phyloP scores from a whole-genome alignment of 2,888 invertebrate species.

The Tigriopus californicus region DNA sequence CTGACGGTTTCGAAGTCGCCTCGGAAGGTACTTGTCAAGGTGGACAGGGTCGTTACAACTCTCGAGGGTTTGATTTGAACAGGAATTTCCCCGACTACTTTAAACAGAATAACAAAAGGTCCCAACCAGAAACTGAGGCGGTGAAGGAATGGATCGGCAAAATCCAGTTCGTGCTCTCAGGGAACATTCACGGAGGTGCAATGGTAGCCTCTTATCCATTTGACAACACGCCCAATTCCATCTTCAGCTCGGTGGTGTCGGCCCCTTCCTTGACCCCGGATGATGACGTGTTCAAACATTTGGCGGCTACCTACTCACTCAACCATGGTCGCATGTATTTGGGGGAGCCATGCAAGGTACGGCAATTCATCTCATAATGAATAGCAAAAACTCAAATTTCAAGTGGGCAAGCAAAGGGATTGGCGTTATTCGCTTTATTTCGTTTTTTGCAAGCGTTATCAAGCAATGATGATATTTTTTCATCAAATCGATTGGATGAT shows the following conservation, averaged over 20 bases:
- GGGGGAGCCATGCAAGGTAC: conserved; percentile 39
- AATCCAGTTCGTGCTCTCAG: conserved; percentile 80
- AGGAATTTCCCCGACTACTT: conserved; percentile 92
- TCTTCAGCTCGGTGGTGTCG: conserved; percentile 19
- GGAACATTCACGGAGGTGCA: conserved; percentile 83
- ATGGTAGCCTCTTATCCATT: conserved; percentile 92
- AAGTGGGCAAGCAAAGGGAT: too few relatives aligned
- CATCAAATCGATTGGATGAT: too few relatives aligned
- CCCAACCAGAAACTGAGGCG: conserved; percentile 84
- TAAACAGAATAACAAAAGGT: conserved; percentile 61
- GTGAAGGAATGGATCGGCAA: conserved; percentile 84
- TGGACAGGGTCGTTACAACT: conserved; percentile 73
- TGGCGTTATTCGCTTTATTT: too few relatives aligned
- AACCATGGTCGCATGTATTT: conserved; percentile 75
- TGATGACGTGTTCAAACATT: conserved; percentile 72
- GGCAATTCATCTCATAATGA: too few relatives aligned
- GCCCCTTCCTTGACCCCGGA: conserved; percentile 64
- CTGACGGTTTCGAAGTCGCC: conserved; percentile 87
- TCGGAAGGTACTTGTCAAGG: conserved; percentile 73
- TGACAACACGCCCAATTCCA: conserved; percentile 81
- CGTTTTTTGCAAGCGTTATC: too few relatives aligned
- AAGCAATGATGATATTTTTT: too few relatives aligned
- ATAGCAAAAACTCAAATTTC: too few relatives aligned
- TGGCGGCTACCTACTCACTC: conserved; percentile 63
- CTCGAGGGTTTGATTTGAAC: conserved; percentile 73